phyloP scores from a whole-genome alignment of 2,797 vertebrate genomes.

The Sebastiscus albofasciatus region DNA sequence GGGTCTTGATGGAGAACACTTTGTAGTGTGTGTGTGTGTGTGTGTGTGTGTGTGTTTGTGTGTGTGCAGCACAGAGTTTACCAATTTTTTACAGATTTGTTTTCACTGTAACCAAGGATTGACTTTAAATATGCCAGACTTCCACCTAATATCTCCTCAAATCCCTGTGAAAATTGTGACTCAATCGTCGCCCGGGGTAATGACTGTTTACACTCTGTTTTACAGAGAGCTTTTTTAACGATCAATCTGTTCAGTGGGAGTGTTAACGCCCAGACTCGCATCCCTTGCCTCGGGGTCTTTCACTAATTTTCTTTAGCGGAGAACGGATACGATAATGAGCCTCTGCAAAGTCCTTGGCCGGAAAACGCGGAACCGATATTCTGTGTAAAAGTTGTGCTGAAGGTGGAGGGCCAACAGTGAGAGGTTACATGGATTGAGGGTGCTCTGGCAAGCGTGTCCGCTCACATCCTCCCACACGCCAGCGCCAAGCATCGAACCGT shows the following conservation, averaged over 20 bases:
- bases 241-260: conserved; percentile 59
- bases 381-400: conserved; percentile 22
- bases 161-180: conserved; percentile 67
- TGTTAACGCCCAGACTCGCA: conserved; percentile 49
- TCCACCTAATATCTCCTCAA: conserved; percentile 66
- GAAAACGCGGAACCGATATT: conserved; percentile 32
- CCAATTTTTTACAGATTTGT: conserved; percentile 50
- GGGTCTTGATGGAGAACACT: conserved; percentile 47
- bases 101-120: conserved; percentile 64
- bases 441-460: conserved; percentile 36
- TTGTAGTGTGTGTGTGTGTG: conserved; percentile 2
- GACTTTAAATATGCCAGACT: conserved; percentile 64
- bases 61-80: conserved; percentile 2
- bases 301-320: conserved; percentile 42
- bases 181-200: conserved; percentile 63
- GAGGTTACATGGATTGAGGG: conserved; percentile 64
- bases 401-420: conserved; percentile 51
- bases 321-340: conserved; percentile 52
- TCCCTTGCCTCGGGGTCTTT: conserved; percentile 51
- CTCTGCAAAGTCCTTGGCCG: conserved; percentile 34
- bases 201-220: conserved; percentile 69
- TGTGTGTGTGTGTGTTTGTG: not conserved
- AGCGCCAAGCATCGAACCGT: conserved; percentile 18
- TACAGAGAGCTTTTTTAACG: conserved; percentile 44
- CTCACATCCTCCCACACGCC: conserved; percentile 64